phyloP scores from a whole-genome alignment of 2,888 invertebrate genomes.

The Spisula solida region DNA sequence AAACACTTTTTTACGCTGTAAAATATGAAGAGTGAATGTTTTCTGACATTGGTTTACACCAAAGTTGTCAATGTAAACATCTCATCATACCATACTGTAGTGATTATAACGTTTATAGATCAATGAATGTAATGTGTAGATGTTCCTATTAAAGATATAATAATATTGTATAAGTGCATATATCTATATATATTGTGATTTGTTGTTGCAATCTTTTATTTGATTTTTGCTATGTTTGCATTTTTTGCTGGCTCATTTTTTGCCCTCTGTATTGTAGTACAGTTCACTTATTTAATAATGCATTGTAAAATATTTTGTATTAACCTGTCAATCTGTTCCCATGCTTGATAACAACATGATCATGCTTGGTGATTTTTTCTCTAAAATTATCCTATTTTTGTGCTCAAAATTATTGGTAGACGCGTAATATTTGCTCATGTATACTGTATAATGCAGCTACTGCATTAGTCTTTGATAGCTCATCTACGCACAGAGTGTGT shows the following conservation, averaged over 20 bases:
- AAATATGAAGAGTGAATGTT: too few relatives aligned
- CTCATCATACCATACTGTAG: too few relatives aligned
- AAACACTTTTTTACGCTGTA: too few relatives aligned
- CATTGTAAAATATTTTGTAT: neutral
- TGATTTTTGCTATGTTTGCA: conserved; percentile 28
- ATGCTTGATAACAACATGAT: neutral
- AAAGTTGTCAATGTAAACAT: too few relatives aligned
- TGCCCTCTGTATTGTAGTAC: neutral
- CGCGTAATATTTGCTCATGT: neutral
- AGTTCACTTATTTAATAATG: neutral
- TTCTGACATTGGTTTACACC: too few relatives aligned
- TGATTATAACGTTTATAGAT: neutral
- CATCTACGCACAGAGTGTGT: neutral
- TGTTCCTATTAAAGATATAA: neutral
- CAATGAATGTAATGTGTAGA: neutral
- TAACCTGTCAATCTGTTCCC: neutral
- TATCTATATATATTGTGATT: conserved; percentile 31
- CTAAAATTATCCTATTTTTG: neutral
- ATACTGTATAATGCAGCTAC: neutral
- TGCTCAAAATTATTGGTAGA: neutral
- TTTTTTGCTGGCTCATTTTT: conserved; percentile 26
- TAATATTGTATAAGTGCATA: conserved; percentile 20
- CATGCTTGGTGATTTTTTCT: neutral
- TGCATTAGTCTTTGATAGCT: neutral
- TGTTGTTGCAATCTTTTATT: conserved; percentile 17